Conservation (phyloP, 2,888 invertebrate species). For the Euzophera pinguis region DNA sequence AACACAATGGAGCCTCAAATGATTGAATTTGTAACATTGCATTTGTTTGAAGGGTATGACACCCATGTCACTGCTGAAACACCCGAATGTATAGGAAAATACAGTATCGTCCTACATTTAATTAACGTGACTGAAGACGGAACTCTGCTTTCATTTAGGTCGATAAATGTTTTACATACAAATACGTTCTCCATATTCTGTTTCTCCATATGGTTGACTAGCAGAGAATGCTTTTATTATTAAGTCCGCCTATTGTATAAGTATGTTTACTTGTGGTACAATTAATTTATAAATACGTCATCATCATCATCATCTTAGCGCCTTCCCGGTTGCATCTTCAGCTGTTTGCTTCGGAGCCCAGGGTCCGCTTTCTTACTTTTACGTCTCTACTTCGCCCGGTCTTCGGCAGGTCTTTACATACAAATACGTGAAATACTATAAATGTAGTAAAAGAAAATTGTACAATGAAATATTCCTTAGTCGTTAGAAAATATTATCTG, state of each 20-base stretch:
- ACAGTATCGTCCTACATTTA: conserved; percentile 38
- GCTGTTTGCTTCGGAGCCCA: no score
- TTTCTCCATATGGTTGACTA: no score
- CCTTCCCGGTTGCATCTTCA: no score
- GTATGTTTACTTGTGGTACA: no score
- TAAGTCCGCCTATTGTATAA: no score
- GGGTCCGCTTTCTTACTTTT: no score
- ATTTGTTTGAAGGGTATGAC: conserved; percentile 24
- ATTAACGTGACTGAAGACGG: conserved; percentile 37
- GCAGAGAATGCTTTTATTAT: no score
- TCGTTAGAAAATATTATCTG: background rate
- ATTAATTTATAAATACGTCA: no score
- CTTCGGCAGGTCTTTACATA: no score
- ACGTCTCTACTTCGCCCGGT: no score
- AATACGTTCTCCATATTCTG: no score
- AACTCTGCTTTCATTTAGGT: conserved; percentile 13
- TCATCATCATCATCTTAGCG: no score
- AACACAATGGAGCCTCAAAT: conserved; percentile 20
- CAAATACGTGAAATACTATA: background rate
- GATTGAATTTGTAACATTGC: conserved; percentile 27
- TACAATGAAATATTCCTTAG: background rate
- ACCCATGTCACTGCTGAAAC: conserved; percentile 28
- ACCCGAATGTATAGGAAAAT: conserved; percentile 35
- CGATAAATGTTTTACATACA: background rate
- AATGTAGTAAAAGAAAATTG: background rate